Base-by-base conservation (phyloP, 1,140 invertebrate species). In the Mylabris phalerata region DNA sequence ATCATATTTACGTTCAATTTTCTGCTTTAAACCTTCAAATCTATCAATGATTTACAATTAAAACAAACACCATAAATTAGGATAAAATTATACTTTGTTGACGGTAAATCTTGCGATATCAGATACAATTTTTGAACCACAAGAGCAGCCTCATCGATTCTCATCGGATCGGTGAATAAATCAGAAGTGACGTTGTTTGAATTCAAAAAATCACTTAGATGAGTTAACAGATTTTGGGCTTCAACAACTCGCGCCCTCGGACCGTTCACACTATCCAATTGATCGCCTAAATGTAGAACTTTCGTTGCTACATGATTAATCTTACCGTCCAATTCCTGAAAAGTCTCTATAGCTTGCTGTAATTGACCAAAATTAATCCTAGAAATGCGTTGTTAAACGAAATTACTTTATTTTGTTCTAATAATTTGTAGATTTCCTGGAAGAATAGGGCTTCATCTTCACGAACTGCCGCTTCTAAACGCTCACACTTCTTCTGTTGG, bases 261-360 rank as follows among this genome's bases (percentile, higher is more conserved):
- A 0, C 89, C 93, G 76, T 98, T 95, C 0, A 98, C 94, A 69
- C 92, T 95, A 74, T 98, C 95, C 27, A 99, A 76, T 70, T 98
- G 96, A 75, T 98, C 95, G 1, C 96, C 96, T 10, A 99, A 80
- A 79, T 98, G 95, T 48, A 98, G 85, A 11, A 98, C 96, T 78
- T 98, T 95, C 0, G 94, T 95, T 0, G 95, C 95, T 46, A 98
- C 95, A 67, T 89, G 88, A 70, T 97, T 98, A 63, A 99, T 98
- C 72, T 95, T 87, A 69, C 93, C 92, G 77, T 98, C 95, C 25
- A 98, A 74, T 63, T 93, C 87, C 78, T 95, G 89, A 75, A 96
- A 97, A 65, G 90, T 86, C 61, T 86, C 84, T 51, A 93, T 89
- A 49, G 92, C 87, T 63, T 84, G 80, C 84, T 89, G 73, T 40